phyloP scores from a whole-genome alignment of 2,888 invertebrate genomes.

The Rhagonycha fulva region DNA sequence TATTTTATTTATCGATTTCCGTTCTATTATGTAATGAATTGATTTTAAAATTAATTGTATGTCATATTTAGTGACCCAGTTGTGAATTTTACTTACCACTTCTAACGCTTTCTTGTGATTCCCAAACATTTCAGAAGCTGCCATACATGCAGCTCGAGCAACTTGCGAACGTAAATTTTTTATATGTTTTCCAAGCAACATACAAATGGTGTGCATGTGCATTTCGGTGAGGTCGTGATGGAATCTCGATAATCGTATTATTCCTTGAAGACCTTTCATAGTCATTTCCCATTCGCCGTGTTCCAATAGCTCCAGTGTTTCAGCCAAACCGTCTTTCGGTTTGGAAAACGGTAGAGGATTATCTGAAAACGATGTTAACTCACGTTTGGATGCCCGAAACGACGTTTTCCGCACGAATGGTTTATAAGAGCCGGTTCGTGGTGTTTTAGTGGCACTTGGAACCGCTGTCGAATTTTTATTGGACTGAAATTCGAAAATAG shows the following conservation, averaged over 20 bases:
- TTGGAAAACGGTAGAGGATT: slow-evolving; percentile 61
- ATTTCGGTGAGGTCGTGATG: slow-evolving; percentile 65
- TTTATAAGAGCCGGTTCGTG: slow-evolving; percentile 9
- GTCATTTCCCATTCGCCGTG: slow-evolving; percentile 80
- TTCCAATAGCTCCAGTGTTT: slow-evolving; percentile 69
- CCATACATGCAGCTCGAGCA: slow-evolving; percentile 83
- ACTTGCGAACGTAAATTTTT: slow-evolving; percentile 93
- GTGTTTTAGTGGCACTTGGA: slow-evolving; percentile 27
- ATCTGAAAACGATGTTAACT: slow-evolving; percentile 31
- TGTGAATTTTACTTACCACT: slow-evolving; percentile 56
- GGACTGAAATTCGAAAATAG: slow-evolving; percentile 34
- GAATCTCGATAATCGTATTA: slow-evolving; percentile 71
- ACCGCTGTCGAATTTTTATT: slow-evolving; percentile 10
- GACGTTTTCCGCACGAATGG: slow-evolving; percentile 31
- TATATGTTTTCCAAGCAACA: slow-evolving; percentile 76
- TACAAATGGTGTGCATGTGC: slow-evolving; percentile 71
- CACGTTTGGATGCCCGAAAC: slow-evolving; percentile 27
- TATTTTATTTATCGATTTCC: neutral
- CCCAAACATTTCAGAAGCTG: slow-evolving; percentile 79
- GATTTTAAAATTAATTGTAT: neutral
- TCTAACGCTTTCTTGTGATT: slow-evolving; percentile 63
- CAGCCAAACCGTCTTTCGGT: slow-evolving; percentile 67
- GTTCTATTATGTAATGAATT: neutral
- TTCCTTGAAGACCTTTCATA: slow-evolving; percentile 70
- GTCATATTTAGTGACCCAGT: neutral